A percentile compares a stretch with the other conserved stretches of the same genome.
Conservation (phyloP, 1,140 invertebrate species). For the Cataglyphis hispanica region DNA sequence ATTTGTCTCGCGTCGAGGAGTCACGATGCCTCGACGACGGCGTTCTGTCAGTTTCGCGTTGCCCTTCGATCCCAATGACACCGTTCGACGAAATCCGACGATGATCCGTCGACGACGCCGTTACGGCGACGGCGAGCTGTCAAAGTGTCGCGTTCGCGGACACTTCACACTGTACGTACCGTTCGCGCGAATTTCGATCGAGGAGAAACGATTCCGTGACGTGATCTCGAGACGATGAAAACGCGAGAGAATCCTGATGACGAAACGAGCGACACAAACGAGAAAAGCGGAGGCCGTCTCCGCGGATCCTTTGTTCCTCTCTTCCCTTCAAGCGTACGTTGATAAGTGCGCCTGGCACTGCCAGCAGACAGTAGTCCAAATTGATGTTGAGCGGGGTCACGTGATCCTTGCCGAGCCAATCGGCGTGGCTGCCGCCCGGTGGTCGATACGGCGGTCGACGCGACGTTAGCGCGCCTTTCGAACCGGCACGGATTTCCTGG, state of each 20-base stretch:
- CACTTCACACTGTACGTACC: background rate
- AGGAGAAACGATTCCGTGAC: background rate
- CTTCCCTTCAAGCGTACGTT: constrained; percentile 47
- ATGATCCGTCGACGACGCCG: constrained; percentile 1
- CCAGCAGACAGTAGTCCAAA: constrained; percentile 72
- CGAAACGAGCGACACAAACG: background rate
- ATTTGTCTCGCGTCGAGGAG: background rate
- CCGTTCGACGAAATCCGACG: constrained; percentile 10
- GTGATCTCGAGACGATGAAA: background rate
- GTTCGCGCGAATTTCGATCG: background rate
- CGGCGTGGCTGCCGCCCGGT: constrained; percentile 15
- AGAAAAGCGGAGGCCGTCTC: background rate
- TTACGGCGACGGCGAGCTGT: constrained; percentile 38
- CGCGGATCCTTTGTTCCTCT: constrained; percentile 71
- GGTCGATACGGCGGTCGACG: constrained; percentile 73
- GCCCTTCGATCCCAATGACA: background rate
- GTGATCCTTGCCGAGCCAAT: constrained; percentile 67
- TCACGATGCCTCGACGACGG: background rate
- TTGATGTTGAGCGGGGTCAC: constrained; percentile 70
- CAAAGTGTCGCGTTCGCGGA: constrained; percentile 10
- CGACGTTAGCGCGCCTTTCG: constrained; percentile 61
- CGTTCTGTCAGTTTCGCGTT: background rate
- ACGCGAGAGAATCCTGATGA: background rate
- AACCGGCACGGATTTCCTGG: constrained; percentile 49
- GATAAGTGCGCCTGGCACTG: constrained; percentile 47